Conservation (phyloP, 2,113 vertebrate species). For the Clarias macrocephalus region DNA sequence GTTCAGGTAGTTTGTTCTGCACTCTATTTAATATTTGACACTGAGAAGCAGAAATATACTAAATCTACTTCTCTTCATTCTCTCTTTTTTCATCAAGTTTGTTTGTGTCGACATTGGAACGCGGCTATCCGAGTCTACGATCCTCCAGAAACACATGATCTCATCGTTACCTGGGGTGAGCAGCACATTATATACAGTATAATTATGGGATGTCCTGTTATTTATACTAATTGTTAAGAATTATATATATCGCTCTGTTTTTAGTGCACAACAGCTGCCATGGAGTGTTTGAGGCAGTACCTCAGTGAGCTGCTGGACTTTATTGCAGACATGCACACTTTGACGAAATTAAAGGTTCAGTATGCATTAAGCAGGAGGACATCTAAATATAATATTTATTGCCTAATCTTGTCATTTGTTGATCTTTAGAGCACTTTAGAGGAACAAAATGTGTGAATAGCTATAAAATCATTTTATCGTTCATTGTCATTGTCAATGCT, state of each 20-base stretch:
- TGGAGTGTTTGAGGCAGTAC: constrained; percentile 96
- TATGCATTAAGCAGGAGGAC: neutral
- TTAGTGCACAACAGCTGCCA: constrained; percentile 94
- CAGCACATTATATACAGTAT: neutral
- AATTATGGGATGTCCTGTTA: neutral
- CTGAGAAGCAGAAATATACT: neutral
- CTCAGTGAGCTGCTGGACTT: constrained; percentile 92
- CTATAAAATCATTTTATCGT: neutral
- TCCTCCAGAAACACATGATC: constrained; percentile 98
- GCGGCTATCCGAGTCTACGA: constrained; percentile 92
- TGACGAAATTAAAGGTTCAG: constrained; percentile 92
- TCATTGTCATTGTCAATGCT: neutral
- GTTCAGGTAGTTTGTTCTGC: constrained; percentile 84
- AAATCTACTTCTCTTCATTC: constrained; percentile 50
- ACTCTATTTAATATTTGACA: neutral
- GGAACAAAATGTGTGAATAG: neutral
- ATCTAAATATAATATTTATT: neutral
- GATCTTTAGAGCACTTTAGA: neutral
- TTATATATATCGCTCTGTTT: constrained; percentile 26
- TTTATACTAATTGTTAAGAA: neutral
- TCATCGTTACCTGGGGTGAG: constrained; percentile 90
- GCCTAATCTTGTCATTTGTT: neutral
- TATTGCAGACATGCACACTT: constrained; percentile 97
- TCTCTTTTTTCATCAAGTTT: constrained; percentile 80
- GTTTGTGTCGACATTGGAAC: constrained; percentile 96